Evolutionary conservation across 2,888 invertebrate species (phyloP), one percentile per base, ranked within the genome.

Genomic region (Plagodis dolabraria): DNA sequence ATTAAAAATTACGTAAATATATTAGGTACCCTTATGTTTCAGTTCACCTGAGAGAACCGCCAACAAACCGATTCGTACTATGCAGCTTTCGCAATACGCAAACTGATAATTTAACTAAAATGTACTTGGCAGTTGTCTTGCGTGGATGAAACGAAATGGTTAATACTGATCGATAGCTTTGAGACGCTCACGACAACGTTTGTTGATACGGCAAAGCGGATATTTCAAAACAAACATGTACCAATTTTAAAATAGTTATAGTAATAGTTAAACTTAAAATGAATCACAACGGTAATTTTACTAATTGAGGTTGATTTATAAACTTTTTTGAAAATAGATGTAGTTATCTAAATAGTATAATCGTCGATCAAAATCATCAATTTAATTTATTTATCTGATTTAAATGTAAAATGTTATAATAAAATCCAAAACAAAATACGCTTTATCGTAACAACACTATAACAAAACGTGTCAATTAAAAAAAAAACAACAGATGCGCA

Each of bases 81-180:
- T 10, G 33, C 45, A 53, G 52, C 51, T 48, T 55, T 58, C 61
- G 65, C 60, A 51, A 48, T 63, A 73, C 69, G 67, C 70, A 66
- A 71, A 67, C 67, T 69, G 69, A 68, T 68, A 72, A 71, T 70
- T 74, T 60, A 65, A 62, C 47, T 48, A 57, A 65, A 71, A 74
- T 75, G 70, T 77, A 79, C 79, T 79, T 77, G 79, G 79, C 79
- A 79, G 79, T 78, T 70, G 38, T 40, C 70, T 66, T 10, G 71
- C 70, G 64, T 67, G 70, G 58, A 72, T 76, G 73, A 75, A 86
- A 67, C 69, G 71, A 64, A 74, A 76, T 78, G 76, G 76, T 76
- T 89, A 90, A 91, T 91, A 91, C 91, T 91, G 90, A 80, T 88
- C 80, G 70, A 74, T 77, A 80, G 77, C 77, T 76, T 72, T 68